Evolutionary conservation across 2,888 invertebrate species (phyloP), one percentile per base, ranked within the genome.

Genomic region (Andrena haemorrhoa): DNA sequence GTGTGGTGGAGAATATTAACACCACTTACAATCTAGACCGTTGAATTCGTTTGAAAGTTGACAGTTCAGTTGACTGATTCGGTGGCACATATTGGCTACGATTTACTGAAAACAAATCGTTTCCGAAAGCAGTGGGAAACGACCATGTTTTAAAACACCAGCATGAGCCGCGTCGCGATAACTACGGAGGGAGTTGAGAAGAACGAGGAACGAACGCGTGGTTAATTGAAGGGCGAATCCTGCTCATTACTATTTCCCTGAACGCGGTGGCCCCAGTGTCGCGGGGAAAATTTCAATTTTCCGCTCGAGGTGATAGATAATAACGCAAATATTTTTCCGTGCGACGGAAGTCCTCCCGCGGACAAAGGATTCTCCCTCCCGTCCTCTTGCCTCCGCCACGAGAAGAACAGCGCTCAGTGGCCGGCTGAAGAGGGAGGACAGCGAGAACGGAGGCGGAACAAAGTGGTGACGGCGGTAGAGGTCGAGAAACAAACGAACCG

Each of bases 241-340:
- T 81, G 77, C 79, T 82, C 79, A 86, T 86, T 87, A 86, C 74
- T 79, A 79, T 82, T 84, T 79, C 63, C 49, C 72, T 41, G 79
- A 75, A 77, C 72, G 75, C 79, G 26, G 10, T 56, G 56, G 29
- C 53, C 51, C 77, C 83, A 68, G 69, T 77, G 74, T 79, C 77
- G 84, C 66, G 26, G 56, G 82, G 87, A 87, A 87, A 87, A 83
- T 87, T 87, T 83, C 83, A 87, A 87, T 87, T 87, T 87, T 87
- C 87, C 81, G 86, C 87, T 78, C 83, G 86, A 84, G 88, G 63
- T 87, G 83, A 85, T 87, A 87, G 87, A 87, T 87, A 87, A 87
- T 84, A 87, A 87, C 87, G 87, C 83, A 87, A 87, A 87, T 87
- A 87, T 87, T 87, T 87, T 87, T 83, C 88, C 87, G 83, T 83